phyloP scores from a whole-genome alignment of 2,888 invertebrate genomes.

The Chrysolina oricalcia region DNA sequence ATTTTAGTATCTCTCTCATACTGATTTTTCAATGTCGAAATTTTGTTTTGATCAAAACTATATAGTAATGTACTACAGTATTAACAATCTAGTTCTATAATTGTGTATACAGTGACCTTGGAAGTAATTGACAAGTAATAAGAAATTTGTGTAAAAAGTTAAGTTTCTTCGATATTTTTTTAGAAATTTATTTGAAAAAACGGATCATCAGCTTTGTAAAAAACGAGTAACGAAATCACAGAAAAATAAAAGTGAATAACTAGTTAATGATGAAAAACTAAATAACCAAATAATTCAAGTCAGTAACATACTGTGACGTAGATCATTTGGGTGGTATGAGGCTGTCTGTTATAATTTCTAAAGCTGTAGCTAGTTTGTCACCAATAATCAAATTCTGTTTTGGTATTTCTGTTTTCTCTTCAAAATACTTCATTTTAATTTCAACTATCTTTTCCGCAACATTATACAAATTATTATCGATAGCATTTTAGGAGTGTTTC shows the following conservation, averaged over 20 bases:
- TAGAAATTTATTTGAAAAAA: no score
- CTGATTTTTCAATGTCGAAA: no score
- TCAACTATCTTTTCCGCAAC: slow-evolving; percentile 4
- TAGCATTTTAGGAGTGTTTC: slow-evolving; percentile 10
- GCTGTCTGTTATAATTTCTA: background rate
- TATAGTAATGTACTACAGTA: no score
- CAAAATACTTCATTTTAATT: slow-evolving; percentile 9
- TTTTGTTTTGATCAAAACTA: no score
- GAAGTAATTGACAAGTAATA: no score
- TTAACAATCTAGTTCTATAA: no score
- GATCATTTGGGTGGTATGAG: slow-evolving; percentile 1
- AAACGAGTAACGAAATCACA: slow-evolving; percentile 2
- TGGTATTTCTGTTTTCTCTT: slow-evolving; percentile 12
- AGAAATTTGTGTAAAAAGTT: no score
- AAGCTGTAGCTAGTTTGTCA: slow-evolving; percentile 3
- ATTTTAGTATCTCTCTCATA: no score
- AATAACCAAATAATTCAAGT: background rate
- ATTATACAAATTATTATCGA: slow-evolving; percentile 3
- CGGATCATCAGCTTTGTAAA: background rate
- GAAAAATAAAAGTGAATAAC: slow-evolving; percentile 7
- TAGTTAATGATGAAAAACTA: no score
- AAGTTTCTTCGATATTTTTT: background rate
- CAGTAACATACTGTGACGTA: background rate
- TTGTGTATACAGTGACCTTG: no score
- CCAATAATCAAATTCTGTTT: background rate